phyloP scores from a whole-genome alignment of 2,888 invertebrate species.

The Eucera pruinosa region DNA sequence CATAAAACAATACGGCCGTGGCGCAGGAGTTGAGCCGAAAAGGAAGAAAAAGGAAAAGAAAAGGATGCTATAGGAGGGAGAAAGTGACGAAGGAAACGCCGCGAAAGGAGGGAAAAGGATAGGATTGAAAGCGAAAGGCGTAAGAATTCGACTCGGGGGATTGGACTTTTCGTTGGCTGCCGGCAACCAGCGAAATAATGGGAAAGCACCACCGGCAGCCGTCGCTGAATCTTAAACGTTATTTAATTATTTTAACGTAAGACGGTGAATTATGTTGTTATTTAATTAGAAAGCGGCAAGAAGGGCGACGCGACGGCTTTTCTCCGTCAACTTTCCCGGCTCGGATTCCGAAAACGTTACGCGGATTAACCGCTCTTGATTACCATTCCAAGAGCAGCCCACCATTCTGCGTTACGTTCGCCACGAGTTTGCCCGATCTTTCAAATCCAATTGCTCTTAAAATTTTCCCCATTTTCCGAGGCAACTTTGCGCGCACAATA shows the following conservation, averaged over 20 bases:
- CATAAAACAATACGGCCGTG: conserved; percentile 71
- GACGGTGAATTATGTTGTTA: conserved; percentile 82
- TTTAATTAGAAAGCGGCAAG: conserved; percentile 79
- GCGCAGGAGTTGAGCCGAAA: conserved; percentile 45
- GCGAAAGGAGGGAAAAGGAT: conserved; percentile 31
- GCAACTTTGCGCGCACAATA: neutral
- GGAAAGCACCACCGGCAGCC: conserved; percentile 74
- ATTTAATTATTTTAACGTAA: conserved; percentile 81
- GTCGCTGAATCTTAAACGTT: conserved; percentile 81
- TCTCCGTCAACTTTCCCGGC: conserved; percentile 4
- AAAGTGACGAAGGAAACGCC: neutral
- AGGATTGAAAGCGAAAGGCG: conserved; percentile 65
- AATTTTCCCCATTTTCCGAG: neutral
- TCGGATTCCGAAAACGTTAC: neutral
- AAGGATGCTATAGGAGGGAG: conserved; percentile 29
- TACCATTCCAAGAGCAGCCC: neutral
- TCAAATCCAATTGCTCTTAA: neutral
- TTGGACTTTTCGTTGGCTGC: conserved; percentile 31
- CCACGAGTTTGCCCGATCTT: neutral
- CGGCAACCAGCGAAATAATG: conserved; percentile 76
- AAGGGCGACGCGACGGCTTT: conserved; percentile 35
- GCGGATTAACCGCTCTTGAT: conserved; percentile 10
- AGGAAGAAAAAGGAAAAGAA: conserved; percentile 25
- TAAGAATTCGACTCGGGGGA: conserved; percentile 53
- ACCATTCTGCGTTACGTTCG: too few relatives aligned